Conservation (phyloP, 2,113 vertebrate species). For the Sinosuthora webbiana region DNA sequence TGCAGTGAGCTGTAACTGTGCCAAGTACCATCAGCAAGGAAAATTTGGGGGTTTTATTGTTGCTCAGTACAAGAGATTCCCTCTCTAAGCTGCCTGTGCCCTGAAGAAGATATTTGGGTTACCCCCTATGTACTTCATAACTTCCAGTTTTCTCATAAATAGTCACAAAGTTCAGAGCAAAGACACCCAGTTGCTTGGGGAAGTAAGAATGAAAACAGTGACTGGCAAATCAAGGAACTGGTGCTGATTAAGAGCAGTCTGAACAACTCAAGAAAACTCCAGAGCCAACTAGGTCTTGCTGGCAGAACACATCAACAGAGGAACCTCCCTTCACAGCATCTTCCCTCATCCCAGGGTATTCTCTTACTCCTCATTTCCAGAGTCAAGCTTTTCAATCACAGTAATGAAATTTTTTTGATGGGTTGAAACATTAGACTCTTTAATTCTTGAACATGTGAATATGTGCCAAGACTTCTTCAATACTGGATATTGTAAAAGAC, state of each 20-base stretch:
- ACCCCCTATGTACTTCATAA: neutral
- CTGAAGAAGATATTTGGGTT: neutral
- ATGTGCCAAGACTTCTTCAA: neutral
- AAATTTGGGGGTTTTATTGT: neutral
- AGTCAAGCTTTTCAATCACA: neutral
- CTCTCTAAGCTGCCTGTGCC: neutral
- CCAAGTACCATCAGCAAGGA: neutral
- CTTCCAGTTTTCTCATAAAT: neutral
- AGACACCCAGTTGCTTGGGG: neutral
- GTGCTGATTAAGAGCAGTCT: neutral
- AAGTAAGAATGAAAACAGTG: neutral
- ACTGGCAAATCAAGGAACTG: neutral
- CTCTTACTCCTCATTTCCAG: neutral
- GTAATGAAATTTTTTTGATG: neutral
- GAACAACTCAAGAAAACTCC: neutral
- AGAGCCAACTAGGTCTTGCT: neutral
- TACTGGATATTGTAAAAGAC: neutral
- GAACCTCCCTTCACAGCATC: neutral
- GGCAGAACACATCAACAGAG: neutral
- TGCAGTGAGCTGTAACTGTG: slow-evolving; percentile 4
- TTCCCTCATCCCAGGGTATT: neutral
- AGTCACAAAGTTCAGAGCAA: neutral
- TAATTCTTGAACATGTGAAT: neutral
- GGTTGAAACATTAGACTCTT: neutral
- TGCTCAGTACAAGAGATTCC: neutral